Evolutionary conservation across 2,888 invertebrate species (phyloP).

Genomic region (Hanleya hanleyi): DNA sequence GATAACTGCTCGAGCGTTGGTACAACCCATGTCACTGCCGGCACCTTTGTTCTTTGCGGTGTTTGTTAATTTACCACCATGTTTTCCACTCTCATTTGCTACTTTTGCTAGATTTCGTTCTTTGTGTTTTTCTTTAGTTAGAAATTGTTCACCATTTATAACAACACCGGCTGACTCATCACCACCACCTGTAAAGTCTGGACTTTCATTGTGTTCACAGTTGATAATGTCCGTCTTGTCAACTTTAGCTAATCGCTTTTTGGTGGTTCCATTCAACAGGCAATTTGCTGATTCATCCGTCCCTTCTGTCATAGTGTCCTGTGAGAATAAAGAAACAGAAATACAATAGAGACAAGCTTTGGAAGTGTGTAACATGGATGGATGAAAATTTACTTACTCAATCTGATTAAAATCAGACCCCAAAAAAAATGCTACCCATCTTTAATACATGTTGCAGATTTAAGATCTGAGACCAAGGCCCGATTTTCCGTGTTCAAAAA

Average conservation of each 20-base stretch:
- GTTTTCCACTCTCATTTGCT: neutral
- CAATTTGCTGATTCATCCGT: neutral
- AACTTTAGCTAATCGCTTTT: neutral
- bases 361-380: too few relatives aligned
- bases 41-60: neutral
- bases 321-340: neutral
- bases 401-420: too few relatives aligned
- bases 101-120: neutral
- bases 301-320: neutral
- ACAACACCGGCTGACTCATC: too few relatives aligned
- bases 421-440: too few relatives aligned
- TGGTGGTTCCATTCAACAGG: neutral
- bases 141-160: too few relatives aligned
- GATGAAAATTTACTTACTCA: too few relatives aligned
- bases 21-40: constrained; percentile 4
- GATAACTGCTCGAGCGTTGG: neutral
- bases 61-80: neutral
- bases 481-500: too few relatives aligned
- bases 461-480: too few relatives aligned
- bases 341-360: too few relatives aligned
- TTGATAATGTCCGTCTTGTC: neutral
- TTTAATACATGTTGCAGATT: too few relatives aligned
- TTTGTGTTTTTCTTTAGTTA: neutral
- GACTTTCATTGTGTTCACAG: neutral
- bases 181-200: too few relatives aligned